Evolutionary conservation across 2,113 vertebrate species (phyloP).

Genomic region (Macrotis lagotis): DNA sequence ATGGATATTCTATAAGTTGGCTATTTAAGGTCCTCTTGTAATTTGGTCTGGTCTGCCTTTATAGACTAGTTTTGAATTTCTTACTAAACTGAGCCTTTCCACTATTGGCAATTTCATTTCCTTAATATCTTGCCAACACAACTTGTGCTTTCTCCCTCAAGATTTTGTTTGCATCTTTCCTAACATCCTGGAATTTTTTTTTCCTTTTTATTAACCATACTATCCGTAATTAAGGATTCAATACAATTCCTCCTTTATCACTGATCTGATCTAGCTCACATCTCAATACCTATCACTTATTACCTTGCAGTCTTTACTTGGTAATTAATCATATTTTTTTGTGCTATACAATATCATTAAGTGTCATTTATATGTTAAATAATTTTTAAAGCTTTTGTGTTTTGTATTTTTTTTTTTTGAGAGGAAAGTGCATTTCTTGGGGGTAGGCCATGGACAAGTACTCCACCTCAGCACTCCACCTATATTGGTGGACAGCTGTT

Average conservation of each 20-base stretch:
- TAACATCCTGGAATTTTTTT: neutral
- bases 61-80: neutral
- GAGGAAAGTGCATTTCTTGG: too few species aligned
- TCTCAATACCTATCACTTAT: neutral
- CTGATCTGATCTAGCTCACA: neutral
- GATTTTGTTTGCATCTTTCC: neutral
- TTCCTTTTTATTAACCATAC: neutral
- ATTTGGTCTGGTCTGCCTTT: neutral
- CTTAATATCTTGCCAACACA: neutral
- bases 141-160: neutral
- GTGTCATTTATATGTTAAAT: neutral
- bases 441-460: too few species aligned
- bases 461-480: neutral
- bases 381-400: neutral
- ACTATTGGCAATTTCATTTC: neutral
- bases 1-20: neutral
- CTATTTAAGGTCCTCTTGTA: neutral
- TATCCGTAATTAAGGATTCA: neutral
- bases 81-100: neutral
- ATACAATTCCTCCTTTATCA: neutral
- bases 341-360: neutral
- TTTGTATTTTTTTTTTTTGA: neutral
- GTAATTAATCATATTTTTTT: neutral
- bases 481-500: neutral
- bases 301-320: neutral